Evolutionary conservation across 2,888 invertebrate genomes (phyloP), one percentile per base, ranked within the genome.

Genomic region (Callosobruchus maculatus): DNA sequence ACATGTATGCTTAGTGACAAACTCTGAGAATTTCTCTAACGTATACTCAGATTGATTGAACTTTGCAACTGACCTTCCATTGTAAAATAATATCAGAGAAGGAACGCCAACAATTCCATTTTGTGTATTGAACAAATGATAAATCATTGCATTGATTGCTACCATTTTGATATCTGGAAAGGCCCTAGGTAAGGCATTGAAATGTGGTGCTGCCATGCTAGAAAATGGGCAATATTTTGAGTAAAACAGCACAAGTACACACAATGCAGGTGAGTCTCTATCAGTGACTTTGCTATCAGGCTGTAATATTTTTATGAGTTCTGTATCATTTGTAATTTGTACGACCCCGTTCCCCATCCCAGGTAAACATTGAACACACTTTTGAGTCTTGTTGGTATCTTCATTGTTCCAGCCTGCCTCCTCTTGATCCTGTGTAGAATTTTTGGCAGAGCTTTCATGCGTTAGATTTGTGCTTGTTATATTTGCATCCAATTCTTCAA

Each of bases 51-150:
- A 92, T 22, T 92, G 94, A 88, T 95, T 97, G 84, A 93, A 96
- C 88, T 95, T 95, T 0, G 94, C 94, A 26, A 95, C 91, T 0
- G 96, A 93, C 78, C 94, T 90, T 0, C 96, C 96, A 86, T 96
- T 97, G 82, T 97, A 96, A 82, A 97, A 95, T 77, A 98, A 89
- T 88, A 97, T 91, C 49, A 97, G 85, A 2, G 96, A 95, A 7
- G 97, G 97, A 67, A 97, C 93, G 21, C 96, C 97, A 9, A 96
- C 93, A 75, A 97, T 94, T 13, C 97, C 97, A 86, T 95, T 96
- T 81, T 96, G 95, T 0, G 96, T 95, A 87, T 96, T 97, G 71
- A 96, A 94, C 76, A 94, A 92, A 83, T 93, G 93, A 82, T 94
- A 92, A 84, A 92, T 92, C 80, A 94, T 90, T 0, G 97, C 96